Conservation (phyloP, 2,888 invertebrate species). For the Phaonia tiefii region DNA sequence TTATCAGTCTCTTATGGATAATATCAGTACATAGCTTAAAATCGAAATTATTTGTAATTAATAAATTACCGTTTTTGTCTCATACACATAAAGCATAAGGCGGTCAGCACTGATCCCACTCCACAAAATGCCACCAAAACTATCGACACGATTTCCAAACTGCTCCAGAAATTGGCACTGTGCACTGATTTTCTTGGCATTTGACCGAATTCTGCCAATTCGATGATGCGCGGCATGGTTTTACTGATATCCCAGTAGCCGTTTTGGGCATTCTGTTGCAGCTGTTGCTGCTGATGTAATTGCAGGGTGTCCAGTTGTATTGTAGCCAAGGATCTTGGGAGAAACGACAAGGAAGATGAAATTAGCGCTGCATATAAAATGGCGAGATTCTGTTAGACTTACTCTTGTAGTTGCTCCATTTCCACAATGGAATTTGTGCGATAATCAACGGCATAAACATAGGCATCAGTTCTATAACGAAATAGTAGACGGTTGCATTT, state of each 20-base stretch:
- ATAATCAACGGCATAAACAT: slow-evolving; percentile 92
- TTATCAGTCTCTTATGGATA: slow-evolving; percentile 27
- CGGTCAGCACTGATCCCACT: slow-evolving; percentile 89
- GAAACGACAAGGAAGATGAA: neutral
- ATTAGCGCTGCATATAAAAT: neutral
- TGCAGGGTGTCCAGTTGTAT: slow-evolving; percentile 72
- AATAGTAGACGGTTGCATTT: neutral
- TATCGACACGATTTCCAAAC: slow-evolving; percentile 90
- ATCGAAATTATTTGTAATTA: slow-evolving; percentile 1
- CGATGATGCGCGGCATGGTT: slow-evolving; percentile 86
- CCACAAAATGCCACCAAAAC: slow-evolving; percentile 91
- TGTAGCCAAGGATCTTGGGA: slow-evolving; percentile 82
- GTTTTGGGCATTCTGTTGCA: slow-evolving; percentile 52
- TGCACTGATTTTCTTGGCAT: slow-evolving; percentile 77
- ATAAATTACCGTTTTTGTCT: slow-evolving; percentile 81
- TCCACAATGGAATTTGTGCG: slow-evolving; percentile 90
- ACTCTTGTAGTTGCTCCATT: slow-evolving; percentile 90
- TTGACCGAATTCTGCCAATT: slow-evolving; percentile 80
- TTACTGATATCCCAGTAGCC: slow-evolving; percentile 73
- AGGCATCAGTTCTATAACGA: slow-evolving; percentile 89
- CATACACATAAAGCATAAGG: slow-evolving; percentile 88
- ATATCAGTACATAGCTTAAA: slow-evolving; percentile 10
- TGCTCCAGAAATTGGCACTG: slow-evolving; percentile 81
- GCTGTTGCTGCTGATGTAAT: slow-evolving; percentile 72
- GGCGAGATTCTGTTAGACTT: slow-evolving; percentile 72